Percentiles rank a stretch among this genome's conserved stretches.
These are phyloP conservation scores for Anthonomus grandis DNA, from an alignment of 1,140 invertebrate species.

Conservation along the genomic window DNA sequence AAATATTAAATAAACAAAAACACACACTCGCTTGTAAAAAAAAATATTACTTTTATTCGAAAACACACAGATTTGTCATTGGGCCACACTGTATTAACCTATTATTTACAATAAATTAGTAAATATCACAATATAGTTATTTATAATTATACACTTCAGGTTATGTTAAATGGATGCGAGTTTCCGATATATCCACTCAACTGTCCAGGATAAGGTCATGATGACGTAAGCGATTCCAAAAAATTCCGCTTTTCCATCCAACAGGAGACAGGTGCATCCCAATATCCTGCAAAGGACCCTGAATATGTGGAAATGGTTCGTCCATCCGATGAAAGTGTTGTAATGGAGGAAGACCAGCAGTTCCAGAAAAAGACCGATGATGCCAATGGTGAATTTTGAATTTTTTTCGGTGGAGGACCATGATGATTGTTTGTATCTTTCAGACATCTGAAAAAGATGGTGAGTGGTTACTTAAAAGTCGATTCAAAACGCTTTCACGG, in stretches of 20 bases:
- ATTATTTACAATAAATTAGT: too few species aligned
- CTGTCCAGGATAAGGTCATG: background rate
- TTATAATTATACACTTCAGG: background rate
- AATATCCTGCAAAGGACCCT: background rate
- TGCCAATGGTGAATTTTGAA: background rate
- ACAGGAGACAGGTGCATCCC: background rate
- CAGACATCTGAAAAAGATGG: too few species aligned
- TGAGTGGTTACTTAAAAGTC: too few species aligned
- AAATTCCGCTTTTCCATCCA: background rate
- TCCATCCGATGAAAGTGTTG: background rate
- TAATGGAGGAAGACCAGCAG: conserved; percentile 1
- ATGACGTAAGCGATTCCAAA: conserved; percentile 1
- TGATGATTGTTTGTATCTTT: too few species aligned
- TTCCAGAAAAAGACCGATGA: background rate
- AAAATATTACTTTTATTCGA: too few species aligned
- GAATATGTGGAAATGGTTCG: background rate
- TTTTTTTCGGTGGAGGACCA: background rate
- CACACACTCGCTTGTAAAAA: too few species aligned
- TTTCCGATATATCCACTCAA: background rate
- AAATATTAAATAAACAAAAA: too few species aligned
- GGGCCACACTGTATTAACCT: too few species aligned
- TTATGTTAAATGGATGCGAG: background rate
- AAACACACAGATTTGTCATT: too few species aligned
- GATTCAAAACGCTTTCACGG: too few species aligned
- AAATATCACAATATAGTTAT: too few species aligned